Evolutionary conservation across 2,113 vertebrate species (phyloP).

Genomic region (Pogonocichla stellata): DNA sequence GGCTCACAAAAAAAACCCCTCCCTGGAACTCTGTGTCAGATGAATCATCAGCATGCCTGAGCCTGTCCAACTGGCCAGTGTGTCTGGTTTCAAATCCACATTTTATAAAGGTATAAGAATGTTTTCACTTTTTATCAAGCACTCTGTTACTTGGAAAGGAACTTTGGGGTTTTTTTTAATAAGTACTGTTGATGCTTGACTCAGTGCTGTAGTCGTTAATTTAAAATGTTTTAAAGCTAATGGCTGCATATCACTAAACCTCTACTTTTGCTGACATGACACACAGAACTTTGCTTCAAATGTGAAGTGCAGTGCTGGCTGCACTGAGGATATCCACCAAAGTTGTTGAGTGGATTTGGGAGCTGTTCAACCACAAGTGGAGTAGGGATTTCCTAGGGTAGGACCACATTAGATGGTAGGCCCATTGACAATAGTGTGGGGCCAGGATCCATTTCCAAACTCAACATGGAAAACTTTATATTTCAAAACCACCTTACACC

Average conservation of each 20-base stretch:
- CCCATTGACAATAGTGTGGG: background rate
- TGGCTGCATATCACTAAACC: background rate
- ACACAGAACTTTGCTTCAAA: background rate
- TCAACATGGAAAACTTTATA: background rate
- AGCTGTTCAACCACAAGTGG: background rate
- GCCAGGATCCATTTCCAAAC: background rate
- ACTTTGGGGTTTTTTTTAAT: background rate
- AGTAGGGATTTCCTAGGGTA: background rate
- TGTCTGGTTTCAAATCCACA: background rate
- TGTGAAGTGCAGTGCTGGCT: background rate
- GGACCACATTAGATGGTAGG: background rate
- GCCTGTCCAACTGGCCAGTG: conserved; percentile 11
- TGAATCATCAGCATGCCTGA: conserved; percentile 24
- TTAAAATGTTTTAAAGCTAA: background rate
- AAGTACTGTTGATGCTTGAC: background rate
- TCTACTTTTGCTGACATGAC: background rate
- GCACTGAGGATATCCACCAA: background rate
- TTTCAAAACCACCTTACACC: background rate
- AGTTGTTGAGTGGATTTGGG: background rate
- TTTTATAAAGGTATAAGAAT: background rate
- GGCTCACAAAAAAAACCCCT: background rate
- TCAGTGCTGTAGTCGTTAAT: background rate
- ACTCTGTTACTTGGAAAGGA: background rate
- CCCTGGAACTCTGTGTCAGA: conserved; percentile 34
- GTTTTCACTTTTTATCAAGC: background rate